Conservation (phyloP, 2,888 invertebrate species). For the Yponomeuta cagnagella region DNA sequence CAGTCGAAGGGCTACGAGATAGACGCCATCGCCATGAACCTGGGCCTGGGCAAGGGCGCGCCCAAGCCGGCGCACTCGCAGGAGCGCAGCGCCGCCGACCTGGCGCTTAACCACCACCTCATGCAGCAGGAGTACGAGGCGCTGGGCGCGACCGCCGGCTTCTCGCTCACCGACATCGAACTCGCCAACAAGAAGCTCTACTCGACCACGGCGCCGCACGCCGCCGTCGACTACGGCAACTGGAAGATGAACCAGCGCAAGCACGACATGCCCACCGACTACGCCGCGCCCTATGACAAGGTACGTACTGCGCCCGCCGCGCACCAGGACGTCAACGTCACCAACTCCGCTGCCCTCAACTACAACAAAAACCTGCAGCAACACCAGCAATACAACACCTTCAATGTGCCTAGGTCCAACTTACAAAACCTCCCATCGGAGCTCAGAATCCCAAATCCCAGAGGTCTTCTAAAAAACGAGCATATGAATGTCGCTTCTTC, state of each 20-base stretch:
- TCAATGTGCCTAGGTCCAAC: constrained; percentile 43
- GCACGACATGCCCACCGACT: constrained; percentile 57
- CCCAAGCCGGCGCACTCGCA: constrained; percentile 54
- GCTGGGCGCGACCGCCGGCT: constrained; percentile 36
- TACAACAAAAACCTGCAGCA: constrained; percentile 59
- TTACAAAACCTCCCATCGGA: constrained; percentile 52
- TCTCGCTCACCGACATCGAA: constrained; percentile 64
- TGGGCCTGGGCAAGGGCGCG: constrained; percentile 50
- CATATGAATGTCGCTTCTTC: constrained; percentile 38
- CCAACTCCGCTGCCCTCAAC: constrained; percentile 40
- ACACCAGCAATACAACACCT: constrained; percentile 49
- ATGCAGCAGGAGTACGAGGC: constrained; percentile 40
- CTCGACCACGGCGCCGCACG: constrained; percentile 39
- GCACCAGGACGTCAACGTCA: constrained; percentile 41
- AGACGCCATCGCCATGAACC: constrained; percentile 61
- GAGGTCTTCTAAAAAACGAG: constrained; percentile 50
- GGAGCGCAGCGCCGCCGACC: constrained; percentile 28
- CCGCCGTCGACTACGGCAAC: constrained; percentile 58
- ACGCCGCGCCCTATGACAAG: constrained; percentile 45
- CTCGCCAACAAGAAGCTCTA: constrained; percentile 63
- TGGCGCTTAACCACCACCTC: constrained; percentile 6
- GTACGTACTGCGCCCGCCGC: constrained; percentile 46
- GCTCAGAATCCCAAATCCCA: constrained; percentile 62
- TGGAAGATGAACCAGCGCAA: constrained; percentile 61
- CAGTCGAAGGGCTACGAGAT: constrained; percentile 57